These are phyloP conservation scores for Halcyon chelicuti DNA, from an alignment of 2,797 vertebrate species.

Conservation along the genomic window DNA sequence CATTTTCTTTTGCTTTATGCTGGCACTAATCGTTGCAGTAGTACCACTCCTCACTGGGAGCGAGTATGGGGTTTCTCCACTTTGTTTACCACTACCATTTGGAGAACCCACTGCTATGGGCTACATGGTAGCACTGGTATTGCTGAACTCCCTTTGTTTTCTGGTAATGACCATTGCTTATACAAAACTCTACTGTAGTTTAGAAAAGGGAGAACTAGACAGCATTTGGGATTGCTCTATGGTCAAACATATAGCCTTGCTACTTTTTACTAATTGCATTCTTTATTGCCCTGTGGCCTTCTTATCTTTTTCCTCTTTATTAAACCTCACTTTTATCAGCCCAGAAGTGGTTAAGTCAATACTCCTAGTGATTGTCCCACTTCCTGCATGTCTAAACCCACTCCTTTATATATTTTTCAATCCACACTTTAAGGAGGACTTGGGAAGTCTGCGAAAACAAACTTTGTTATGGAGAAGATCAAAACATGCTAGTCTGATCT, in stretches of 20 bases:
- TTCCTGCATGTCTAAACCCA: constrained; percentile 92
- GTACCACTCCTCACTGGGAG: constrained; percentile 83
- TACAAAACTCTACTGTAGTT: constrained; percentile 87
- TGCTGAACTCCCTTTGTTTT: constrained; percentile 91
- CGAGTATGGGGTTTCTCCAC: constrained; percentile 83
- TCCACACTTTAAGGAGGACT: constrained; percentile 89
- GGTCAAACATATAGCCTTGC: constrained; percentile 90
- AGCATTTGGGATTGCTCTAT: constrained; percentile 84
- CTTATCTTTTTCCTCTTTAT: constrained; percentile 88
- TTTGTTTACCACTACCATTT: constrained; percentile 88
- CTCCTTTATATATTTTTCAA: constrained; percentile 93
- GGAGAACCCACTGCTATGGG: constrained; percentile 80
- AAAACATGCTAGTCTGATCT: constrained; percentile 78
- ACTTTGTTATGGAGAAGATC: constrained; percentile 73
- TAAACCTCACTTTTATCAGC: constrained; percentile 86
- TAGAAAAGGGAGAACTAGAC: constrained; percentile 82
- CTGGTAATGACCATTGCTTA: constrained; percentile 90
- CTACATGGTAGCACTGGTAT: constrained; percentile 86
- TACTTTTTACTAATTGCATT: constrained; percentile 92
- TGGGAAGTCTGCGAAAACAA: constrained; percentile 81
- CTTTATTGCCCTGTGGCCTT: constrained; percentile 93
- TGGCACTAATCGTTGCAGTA: constrained; percentile 82
- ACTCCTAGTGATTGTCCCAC: constrained; percentile 88
- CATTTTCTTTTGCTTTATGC: constrained; percentile 78
- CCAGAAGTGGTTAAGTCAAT: constrained; percentile 88